Conservation (phyloP, 2,113 vertebrate genomes). For the Azemiops feae region DNA sequence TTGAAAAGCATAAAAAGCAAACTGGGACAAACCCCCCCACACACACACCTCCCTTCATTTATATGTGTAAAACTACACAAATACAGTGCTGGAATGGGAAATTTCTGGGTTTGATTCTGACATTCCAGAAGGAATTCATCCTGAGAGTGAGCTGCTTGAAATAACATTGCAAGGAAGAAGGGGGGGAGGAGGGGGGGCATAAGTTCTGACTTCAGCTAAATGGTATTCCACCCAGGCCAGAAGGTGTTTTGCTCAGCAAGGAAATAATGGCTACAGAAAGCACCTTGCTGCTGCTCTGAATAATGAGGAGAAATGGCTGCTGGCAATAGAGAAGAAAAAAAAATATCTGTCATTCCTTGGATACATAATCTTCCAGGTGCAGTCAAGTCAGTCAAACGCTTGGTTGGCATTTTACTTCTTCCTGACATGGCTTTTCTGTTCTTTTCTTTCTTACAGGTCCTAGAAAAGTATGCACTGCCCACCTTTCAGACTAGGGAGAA, state of each 20-base stretch:
- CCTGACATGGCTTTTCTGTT: not conserved
- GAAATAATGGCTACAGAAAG: not conserved
- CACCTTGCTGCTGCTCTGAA: not conserved
- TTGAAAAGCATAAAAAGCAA: conserved; percentile 9
- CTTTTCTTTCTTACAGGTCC: not conserved
- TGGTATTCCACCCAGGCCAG: not conserved
- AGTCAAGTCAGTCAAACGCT: not conserved
- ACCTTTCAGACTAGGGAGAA: not conserved
- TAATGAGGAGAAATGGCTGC: not conserved
- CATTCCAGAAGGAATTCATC: not conserved
- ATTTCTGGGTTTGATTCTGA: not conserved
- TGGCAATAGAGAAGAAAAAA: not conserved
- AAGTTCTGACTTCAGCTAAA: not conserved
- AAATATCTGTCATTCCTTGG: not conserved
- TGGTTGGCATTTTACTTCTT: not conserved
- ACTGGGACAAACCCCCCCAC: not conserved
- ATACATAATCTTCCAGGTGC: not conserved
- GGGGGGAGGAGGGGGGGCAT: not conserved
- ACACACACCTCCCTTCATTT: not conserved
- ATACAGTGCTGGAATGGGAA: not conserved
- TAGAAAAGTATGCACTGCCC: not conserved
- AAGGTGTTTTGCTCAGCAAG: conserved; percentile 1
- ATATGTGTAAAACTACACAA: not conserved
- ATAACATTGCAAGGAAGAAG: not conserved
- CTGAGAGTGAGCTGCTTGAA: not conserved